phyloP scores from a whole-genome alignment of 2,113 vertebrate species.

The Datnioides undecimradiatus region DNA sequence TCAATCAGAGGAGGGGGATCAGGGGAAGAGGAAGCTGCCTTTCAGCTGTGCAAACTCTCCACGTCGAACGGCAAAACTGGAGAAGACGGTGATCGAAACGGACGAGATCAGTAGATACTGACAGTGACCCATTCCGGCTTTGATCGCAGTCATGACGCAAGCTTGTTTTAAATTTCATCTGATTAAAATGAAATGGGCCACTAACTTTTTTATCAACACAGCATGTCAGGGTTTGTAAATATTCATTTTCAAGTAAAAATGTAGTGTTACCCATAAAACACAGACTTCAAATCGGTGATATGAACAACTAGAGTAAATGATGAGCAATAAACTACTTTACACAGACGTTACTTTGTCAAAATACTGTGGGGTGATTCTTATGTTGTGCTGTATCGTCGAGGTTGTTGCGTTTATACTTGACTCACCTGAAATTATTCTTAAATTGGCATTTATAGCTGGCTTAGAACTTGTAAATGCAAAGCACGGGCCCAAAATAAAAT shows the following conservation, averaged over 20 bases:
- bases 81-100: not conserved
- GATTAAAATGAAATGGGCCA: not conserved
- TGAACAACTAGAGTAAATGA: not conserved
- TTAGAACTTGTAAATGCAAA: not conserved
- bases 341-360: too few species aligned
- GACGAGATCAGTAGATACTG: not conserved
- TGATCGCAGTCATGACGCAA: constrained; percentile 3
- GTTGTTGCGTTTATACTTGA: not conserved
- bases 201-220: not conserved
- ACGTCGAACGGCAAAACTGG: constrained; percentile 13
- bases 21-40: constrained; percentile 34
- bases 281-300: too few species aligned
- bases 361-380: not conserved
- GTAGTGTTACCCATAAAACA: not conserved
- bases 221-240: not conserved
- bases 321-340: not conserved
- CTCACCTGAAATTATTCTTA: not conserved
- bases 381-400: too few species aligned
- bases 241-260: not conserved
- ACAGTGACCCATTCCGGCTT: not conserved
- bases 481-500: not conserved
- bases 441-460: not conserved
- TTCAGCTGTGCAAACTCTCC: constrained; percentile 48
- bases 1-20: constrained; percentile 39
- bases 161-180: not conserved